Base-by-base conservation (phyloP, 2,113 vertebrate genomes). In the Xyliphius kryptos region DNA sequence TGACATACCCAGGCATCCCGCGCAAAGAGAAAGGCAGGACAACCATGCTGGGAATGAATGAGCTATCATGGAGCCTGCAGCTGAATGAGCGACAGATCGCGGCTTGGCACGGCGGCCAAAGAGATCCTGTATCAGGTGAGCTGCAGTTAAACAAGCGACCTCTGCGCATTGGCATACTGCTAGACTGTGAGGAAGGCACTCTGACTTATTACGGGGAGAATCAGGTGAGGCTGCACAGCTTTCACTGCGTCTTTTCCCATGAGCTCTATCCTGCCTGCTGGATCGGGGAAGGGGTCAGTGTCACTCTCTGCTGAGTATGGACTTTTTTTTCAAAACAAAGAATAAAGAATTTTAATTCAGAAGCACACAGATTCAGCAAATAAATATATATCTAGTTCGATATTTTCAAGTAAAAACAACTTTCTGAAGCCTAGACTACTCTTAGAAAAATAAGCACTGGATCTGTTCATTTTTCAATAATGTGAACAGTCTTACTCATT, bases 1-100 rank as follows among this genome's bases (percentile, higher is more conserved):
- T 97, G 2, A 88, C 94, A 21, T 97, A 95, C 40, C 74, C 58
- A 0, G 73, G 73, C 11, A 92, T 98, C 15, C 65, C 83, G 0
- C 73, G 87, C 48, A 76, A 77, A 70, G 87, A 88, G 66, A 90
- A 80, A 10, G 78, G 86, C 2, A 83, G 82, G 62, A 79, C 78
- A 0, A 92, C 90, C 83, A 94, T 87, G 85, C 91, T 95, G 0
- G 93, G 96, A 2, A 88, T 91, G 60, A 93, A 91, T 0, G 74
- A 85, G 3, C 65, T 83, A 36, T 98, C 96, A 0, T 98, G 96
- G 96, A 95, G 96, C 57, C 86, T 98, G 61, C 89, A 94, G 71
- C 69, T 95, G 65, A 77, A 87, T 61, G 91, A 91, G 79, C 86
- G 90, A 38, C 78, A 90, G 46, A 81, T 88, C 53, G 83, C 85